These are phyloP conservation scores for Chinchilla lanigera DNA, from an alignment of 2,113 vertebrate species.

Conservation along the genomic window DNA sequence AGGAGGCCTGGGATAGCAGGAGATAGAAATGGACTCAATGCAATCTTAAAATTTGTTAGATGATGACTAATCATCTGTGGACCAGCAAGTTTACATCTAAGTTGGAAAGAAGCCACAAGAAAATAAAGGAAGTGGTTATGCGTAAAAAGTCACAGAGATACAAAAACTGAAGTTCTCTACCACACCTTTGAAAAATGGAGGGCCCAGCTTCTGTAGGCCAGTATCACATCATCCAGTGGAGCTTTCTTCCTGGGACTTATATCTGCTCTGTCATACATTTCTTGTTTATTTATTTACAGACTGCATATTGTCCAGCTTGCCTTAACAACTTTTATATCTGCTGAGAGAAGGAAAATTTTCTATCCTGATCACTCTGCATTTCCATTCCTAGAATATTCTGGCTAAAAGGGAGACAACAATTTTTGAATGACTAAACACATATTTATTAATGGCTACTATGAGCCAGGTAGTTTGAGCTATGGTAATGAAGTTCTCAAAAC, in stretches of 20 bases:
- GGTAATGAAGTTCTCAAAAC: not conserved
- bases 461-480: not conserved
- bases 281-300: not conserved
- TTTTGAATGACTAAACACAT: not conserved
- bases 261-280: not conserved
- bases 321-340: not conserved
- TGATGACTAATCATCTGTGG: not conserved
- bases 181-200: not conserved
- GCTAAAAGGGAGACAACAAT: not conserved
- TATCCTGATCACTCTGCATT: not conserved
- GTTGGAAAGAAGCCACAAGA: not conserved
- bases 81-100: not conserved
- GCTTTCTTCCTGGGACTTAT: not conserved
- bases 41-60: not conserved
- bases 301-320: not conserved
- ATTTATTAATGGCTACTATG: not conserved
- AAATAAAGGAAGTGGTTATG: not conserved
- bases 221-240: no score
- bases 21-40: not conserved
- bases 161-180: not conserved
- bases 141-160: not conserved
- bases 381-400: not conserved
- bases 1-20: fast-evolving
- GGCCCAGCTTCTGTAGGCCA: not conserved
- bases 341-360: not conserved